A percentile compares a stretch with the other conserved stretches of the same genome.
These are phyloP conservation scores for Chrysemys picta DNA, from an alignment of 2,113 vertebrate genomes.

Conservation along the genomic window DNA sequence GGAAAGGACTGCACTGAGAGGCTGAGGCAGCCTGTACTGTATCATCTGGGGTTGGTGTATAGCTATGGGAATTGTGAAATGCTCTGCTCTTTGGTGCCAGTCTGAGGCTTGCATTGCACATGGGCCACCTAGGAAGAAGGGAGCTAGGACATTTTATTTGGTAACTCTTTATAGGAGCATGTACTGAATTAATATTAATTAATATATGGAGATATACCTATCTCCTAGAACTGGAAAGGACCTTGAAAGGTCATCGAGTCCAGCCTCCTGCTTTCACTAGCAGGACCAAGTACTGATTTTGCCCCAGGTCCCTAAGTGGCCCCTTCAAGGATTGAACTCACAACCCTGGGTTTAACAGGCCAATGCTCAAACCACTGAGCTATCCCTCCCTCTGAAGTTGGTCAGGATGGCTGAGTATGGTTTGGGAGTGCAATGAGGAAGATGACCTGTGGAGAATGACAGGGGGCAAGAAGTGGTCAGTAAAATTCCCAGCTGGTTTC, in stretches of 20 bases:
- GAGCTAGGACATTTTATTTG: neutral
- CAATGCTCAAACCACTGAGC: too few species aligned
- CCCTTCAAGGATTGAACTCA: too few species aligned
- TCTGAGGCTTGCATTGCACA: neutral
- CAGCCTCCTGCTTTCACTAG: too few species aligned
- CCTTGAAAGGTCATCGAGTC: too few species aligned
- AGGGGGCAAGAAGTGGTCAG: neutral
- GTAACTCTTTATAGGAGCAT: too few species aligned
- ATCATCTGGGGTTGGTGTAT: neutral
- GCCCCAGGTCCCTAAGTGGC: too few species aligned
- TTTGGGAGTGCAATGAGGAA: neutral
- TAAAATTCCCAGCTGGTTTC: neutral
- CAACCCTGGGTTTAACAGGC: too few species aligned
- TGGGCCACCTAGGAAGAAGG: neutral
- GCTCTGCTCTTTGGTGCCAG: neutral
- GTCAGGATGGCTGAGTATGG: neutral
- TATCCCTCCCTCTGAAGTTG: too few species aligned
- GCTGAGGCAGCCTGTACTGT: neutral
- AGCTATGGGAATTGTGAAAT: neutral
- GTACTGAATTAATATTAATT: too few species aligned
- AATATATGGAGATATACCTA: too few species aligned
- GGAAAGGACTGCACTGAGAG: neutral
- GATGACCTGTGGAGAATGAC: neutral
- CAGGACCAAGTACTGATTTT: too few species aligned
- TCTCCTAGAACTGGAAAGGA: too few species aligned